Conservation (phyloP, 2,113 vertebrate species). For the Gulo gulo region DNA sequence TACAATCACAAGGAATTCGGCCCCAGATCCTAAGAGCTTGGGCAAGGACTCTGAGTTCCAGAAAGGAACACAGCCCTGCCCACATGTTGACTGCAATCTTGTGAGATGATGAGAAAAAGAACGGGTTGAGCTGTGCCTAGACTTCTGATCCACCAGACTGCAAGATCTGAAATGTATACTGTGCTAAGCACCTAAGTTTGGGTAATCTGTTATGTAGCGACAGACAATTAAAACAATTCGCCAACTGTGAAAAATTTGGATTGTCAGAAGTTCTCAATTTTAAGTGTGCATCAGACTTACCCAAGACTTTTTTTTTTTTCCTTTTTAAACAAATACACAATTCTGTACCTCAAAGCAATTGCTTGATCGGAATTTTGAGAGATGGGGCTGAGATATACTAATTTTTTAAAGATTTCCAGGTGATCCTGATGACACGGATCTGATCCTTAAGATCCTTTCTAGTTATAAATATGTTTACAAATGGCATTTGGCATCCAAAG, state of each 20-base stretch:
- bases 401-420: neutral
- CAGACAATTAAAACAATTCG: neutral
- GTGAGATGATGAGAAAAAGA: neutral
- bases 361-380: neutral
- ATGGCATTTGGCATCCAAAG: neutral
- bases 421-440: neutral
- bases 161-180: neutral
- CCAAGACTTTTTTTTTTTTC: neutral
- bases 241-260: neutral
- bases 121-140: fast-evolving
- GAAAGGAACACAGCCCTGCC: neutral
- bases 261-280: neutral
- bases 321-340: neutral
- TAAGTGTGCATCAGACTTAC: neutral
- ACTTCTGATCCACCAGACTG: neutral
- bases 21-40: neutral
- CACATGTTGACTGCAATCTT: fast-evolving
- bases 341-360: neutral
- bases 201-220: neutral
- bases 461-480: neutral
- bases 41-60: neutral
- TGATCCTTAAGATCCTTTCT: neutral
- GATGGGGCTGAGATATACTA: neutral
- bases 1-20: neutral
- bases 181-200: neutral